Conservation (phyloP, 2,113 vertebrate species). For the Tamias sibiricus region DNA sequence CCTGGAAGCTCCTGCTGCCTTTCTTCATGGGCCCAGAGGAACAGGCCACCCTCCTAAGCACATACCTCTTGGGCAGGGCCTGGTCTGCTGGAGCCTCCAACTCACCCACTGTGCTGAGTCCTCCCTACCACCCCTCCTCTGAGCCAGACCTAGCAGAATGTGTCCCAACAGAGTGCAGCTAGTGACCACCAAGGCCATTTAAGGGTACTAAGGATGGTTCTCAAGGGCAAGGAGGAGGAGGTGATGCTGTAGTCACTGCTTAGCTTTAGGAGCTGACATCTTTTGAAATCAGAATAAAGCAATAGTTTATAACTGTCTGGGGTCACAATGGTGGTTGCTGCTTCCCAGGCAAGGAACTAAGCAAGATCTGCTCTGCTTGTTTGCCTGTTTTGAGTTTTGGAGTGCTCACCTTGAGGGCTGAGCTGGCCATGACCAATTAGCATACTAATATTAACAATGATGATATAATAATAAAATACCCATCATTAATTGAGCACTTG, state of each 20-base stretch:
- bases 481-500: not conserved
- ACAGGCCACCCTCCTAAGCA: not conserved
- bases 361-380: not conserved
- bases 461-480: not conserved
- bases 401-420: not conserved
- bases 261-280: not conserved
- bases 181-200: not conserved
- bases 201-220: not conserved
- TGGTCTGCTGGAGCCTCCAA: not conserved
- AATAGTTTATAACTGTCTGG: not conserved
- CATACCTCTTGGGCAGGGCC: not conserved
- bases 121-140: fast-evolving
- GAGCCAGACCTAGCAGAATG: not conserved
- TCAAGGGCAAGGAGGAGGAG: not conserved
- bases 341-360: not conserved
- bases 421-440: not conserved
- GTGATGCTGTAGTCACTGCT: not conserved
- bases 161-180: not conserved
- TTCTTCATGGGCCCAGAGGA: not conserved
- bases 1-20: not conserved
- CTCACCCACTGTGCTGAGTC: not conserved
- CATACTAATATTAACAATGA: not conserved
- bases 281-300: not conserved
- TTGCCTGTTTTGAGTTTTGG: not conserved
- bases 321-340: not conserved